Base-by-base conservation (phyloP, 2,888 invertebrate species). In the Sinohyriopsis cumingii region DNA sequence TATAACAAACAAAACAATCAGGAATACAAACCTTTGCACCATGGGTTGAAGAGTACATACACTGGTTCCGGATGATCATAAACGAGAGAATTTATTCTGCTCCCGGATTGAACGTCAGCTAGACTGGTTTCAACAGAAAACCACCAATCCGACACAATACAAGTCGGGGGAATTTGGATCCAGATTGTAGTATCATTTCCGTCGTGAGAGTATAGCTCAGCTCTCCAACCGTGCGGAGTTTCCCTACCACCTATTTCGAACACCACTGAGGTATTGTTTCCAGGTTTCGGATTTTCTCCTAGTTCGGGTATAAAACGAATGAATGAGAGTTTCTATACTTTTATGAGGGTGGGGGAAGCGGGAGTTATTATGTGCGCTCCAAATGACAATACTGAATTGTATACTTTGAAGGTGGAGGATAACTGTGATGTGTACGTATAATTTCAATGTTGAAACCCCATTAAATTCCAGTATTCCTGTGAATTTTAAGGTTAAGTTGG, bases 41-140 rank as follows among this genome's bases (percentile, higher is more conserved):
- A 97, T 0, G 97, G 95, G 91, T 97, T 97, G 87, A 95, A 97
- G 3, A 97, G 92, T 1, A 97, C 91, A 86, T 94, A 96, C 74
- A 96, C 92, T 15, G 70, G 93, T 66, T 93, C 92, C 71, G 78
- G 78, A 59, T 77, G 77, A 93, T 81, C 77, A 62, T 84, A 82
- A 7, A 80, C 71, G 15, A 79, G 78, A 5, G 75, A 72, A 57
- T 78, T 73, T 15, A 73, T 73, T 33, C 77, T 75, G 9, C 68
- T 75, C 28, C 73, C 73, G 6, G 72, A 65, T 15, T 72, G 68
- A 45, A 15, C 15, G 45, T 45, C 45, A 45, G 45, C 45, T 4
- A 78, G 57, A 4, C 81, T 75, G 54, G 78, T 79, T 62, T 85
- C 84, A 55, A 86, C 60, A n/a, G 75, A 76, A 63, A 86, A 78